Percentiles rank a stretch among this genome's conserved stretches.
Conservation (phyloP, 2,888 invertebrate genomes). For the Argynnis bischoffii region DNA sequence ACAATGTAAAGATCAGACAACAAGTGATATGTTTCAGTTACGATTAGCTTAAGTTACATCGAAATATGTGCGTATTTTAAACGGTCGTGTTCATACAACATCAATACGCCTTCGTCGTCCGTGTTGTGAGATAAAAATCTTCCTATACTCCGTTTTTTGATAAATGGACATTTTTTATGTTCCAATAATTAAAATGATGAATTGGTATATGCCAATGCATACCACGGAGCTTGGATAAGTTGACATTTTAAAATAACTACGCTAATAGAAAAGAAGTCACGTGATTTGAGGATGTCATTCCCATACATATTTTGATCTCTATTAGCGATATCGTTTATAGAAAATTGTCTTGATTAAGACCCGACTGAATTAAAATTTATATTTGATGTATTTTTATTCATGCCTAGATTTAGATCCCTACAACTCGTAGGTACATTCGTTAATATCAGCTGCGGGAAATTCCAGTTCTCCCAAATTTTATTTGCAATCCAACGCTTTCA, state of each 20-base stretch:
- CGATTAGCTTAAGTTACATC: constrained; percentile 1
- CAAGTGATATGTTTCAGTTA: constrained; percentile 36
- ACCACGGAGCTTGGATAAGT: no score
- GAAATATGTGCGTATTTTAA: constrained; percentile 27
- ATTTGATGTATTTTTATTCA: neutral
- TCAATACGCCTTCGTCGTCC: neutral
- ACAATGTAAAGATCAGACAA: constrained; percentile 25
- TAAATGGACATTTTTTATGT: neutral
- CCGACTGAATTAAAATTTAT: no score
- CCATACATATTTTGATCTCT: no score
- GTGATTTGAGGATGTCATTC: no score
- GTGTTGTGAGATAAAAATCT: neutral
- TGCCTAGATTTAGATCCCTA: neutral
- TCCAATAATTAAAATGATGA: neutral
- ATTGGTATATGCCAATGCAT: no score
- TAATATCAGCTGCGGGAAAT: constrained; percentile 10
- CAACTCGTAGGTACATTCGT: neutral
- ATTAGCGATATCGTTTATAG: no score
- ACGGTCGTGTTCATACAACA: constrained; percentile 5
- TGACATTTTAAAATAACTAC: no score
- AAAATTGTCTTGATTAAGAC: no score
- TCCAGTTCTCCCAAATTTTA: constrained; percentile 7
- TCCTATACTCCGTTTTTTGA: no score
- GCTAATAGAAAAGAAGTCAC: no score
- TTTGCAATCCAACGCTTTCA: neutral